Percentiles rank a stretch among this genome's conserved stretches.
Evolutionary conservation across 1,140 invertebrate genomes (phyloP).

Genomic region (Caenorhabditis latens): DNA sequence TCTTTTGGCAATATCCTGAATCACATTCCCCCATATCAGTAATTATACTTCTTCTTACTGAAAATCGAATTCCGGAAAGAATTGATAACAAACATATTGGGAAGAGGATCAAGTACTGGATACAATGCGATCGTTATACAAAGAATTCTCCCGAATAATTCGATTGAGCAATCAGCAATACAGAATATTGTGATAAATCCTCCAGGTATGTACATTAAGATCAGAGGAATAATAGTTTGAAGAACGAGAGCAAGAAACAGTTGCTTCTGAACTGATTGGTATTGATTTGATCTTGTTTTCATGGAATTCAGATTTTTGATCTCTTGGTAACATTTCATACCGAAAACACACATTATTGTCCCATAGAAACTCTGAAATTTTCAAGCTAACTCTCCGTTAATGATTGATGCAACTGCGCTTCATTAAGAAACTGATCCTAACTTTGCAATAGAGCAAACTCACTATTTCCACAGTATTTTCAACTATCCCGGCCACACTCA

Average conservation of each 20-base stretch:
- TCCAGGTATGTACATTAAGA: not conserved
- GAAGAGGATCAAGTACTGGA: conserved; percentile 6
- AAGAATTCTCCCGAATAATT: not conserved
- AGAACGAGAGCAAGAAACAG: not conserved
- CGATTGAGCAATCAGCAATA: not conserved
- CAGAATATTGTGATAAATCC: not conserved
- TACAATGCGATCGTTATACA: not conserved
- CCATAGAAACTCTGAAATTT: not conserved
- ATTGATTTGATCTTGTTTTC: not conserved
- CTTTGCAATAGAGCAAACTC: not conserved
- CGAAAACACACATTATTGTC: not conserved
- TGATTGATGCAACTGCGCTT: not conserved
- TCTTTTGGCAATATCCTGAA: too few relatives aligned
- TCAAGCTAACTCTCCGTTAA: not conserved
- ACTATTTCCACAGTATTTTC: not conserved
- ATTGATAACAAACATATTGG: conserved; percentile 7
- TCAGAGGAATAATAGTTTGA: not conserved
- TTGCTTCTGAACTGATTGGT: not conserved
- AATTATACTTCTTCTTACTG: not conserved
- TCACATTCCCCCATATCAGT: too few relatives aligned
- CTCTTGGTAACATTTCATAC: not conserved
- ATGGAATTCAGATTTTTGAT: not conserved
- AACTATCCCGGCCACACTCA: not conserved
- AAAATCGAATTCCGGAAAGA: not conserved
- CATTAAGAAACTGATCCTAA: too few relatives aligned